These are phyloP conservation scores for Marisa cornuarietis DNA, from an alignment of 1,140 invertebrate genomes.

Conservation along the genomic window DNA sequence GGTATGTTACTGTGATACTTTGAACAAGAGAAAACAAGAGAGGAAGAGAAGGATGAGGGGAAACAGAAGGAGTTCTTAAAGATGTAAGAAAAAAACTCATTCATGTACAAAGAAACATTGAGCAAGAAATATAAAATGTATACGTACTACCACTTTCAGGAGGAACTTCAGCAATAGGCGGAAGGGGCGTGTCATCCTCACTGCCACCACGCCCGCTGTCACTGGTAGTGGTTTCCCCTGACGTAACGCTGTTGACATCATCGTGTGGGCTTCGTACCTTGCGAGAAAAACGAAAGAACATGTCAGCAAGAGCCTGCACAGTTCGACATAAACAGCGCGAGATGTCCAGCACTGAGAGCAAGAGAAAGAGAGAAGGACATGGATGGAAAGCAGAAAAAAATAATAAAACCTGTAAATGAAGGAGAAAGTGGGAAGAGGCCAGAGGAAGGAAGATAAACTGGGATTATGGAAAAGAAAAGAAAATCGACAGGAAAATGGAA, in stretches of 20 bases:
- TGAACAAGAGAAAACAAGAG: background rate
- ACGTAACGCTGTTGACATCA: slow-evolving; percentile 51
- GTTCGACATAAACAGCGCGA: no score
- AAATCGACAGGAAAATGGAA: no score
- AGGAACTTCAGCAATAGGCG: slow-evolving; percentile 29
- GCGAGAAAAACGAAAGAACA: background rate
- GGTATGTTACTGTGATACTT: no score
- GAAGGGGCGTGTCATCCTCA: slow-evolving; percentile 45
- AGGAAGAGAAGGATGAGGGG: background rate
- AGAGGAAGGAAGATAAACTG: background rate
- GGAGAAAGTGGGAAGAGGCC: background rate
- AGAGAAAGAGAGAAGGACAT: no score
- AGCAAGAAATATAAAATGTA: background rate
- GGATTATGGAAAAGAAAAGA: background rate
- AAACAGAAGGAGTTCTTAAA: background rate
- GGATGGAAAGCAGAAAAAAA: background rate
- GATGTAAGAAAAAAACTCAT: background rate
- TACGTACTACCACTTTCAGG: slow-evolving; percentile 26
- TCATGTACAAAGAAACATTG: background rate
- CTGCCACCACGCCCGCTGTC: slow-evolving; percentile 53
- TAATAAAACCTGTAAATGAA: background rate
- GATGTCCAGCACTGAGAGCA: background rate
- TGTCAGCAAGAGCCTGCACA: background rate
- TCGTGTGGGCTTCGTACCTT: slow-evolving; percentile 35
- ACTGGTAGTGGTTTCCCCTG: slow-evolving; percentile 47